Evolutionary conservation across 2,113 vertebrate genomes (phyloP), one percentile per base, ranked within the genome.

Genomic region (Strigops habroptila): DNA sequence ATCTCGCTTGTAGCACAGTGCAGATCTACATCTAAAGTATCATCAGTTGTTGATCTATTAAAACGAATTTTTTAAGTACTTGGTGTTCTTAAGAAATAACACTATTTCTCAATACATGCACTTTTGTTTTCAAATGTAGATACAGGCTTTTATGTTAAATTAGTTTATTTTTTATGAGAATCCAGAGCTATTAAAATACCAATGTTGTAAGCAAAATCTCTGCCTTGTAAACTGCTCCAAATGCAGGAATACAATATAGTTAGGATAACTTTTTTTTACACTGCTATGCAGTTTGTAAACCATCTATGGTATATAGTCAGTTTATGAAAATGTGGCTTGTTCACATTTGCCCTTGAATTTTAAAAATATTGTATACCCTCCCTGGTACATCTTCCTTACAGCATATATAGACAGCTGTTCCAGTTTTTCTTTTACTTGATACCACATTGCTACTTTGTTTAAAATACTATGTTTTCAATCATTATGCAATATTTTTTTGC

Each of bases 401-500:
- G 90, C 94, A 71, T 93, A 96, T 76, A 73, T 97, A 91, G 95
- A 95, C 88, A 94, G 69, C 92, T 97, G 78, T 97, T 97, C 63
- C 90, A 65, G 90, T 95, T 90, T 97, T 96, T 97, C 95, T 94
- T 92, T 95, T 97, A 95, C 93, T 94, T 97, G 96, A 96, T 97
- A 95, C 95, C 91, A 96, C 86, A 77, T 92, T 97, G 91, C 85
- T 91, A 94, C 94, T 96, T 97, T 97, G 95, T 98, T 95, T 95
- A 94, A 97, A 97, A 95, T 97, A 88, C 21, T 96, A 87, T 88
- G 95, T 97, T 94, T 97, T 97, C 97, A 92, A 90, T 96, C 90
- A 95, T 95, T 96, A 97, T 97, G 95, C 94, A 97, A 94, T 96
- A 75, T 95, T 97, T 96, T 96, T 94, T 97, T 98, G 92, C 94